Evolutionary conservation across 2,113 vertebrate genomes (phyloP).

Genomic region (Epinephelus fuscoguttatus): DNA sequence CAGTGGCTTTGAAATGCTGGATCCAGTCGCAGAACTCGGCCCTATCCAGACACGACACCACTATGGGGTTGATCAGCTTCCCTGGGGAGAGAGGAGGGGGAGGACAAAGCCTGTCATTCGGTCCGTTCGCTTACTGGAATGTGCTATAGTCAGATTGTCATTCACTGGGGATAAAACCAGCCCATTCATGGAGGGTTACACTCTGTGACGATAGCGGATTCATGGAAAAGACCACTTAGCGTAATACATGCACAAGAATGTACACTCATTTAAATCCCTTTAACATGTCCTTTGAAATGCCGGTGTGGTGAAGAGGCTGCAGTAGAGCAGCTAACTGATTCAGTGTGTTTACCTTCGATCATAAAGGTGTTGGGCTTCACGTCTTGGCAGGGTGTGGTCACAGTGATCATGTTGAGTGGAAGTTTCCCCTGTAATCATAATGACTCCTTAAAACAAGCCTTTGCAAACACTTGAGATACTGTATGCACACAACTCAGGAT

Average conservation of each 20-base stretch:
- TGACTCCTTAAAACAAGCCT: constrained; percentile 22
- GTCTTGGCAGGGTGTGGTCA: constrained; percentile 91
- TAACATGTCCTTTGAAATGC: constrained; percentile 16
- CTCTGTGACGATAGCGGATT: constrained; percentile 65
- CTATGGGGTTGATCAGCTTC: constrained; percentile 88
- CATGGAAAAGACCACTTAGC: constrained; percentile 47
- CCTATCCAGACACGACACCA: constrained; percentile 83
- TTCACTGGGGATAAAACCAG: constrained; percentile 71
- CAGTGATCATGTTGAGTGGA: constrained; percentile 90
- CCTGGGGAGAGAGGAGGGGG: constrained; percentile 70
- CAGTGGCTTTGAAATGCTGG: constrained; percentile 82
- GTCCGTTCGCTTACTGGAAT: constrained; percentile 74
- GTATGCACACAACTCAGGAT: not conserved
- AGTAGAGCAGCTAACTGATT: constrained; percentile 11
- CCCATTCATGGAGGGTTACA: constrained; percentile 74
- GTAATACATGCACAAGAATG: constrained; percentile 57
- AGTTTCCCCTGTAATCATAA: constrained; percentile 92
- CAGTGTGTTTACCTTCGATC: constrained; percentile 89
- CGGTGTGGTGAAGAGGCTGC: not conserved
- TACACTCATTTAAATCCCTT: constrained; percentile 39
- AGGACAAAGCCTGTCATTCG: constrained; percentile 75
- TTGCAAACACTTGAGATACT: constrained; percentile 12
- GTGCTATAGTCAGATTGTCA: constrained; percentile 66
- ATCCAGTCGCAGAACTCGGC: constrained; percentile 85
- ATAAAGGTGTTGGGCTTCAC: constrained; percentile 91